phyloP scores from a whole-genome alignment of 2,888 invertebrate genomes.

The Dorcus parallelipipedus region DNA sequence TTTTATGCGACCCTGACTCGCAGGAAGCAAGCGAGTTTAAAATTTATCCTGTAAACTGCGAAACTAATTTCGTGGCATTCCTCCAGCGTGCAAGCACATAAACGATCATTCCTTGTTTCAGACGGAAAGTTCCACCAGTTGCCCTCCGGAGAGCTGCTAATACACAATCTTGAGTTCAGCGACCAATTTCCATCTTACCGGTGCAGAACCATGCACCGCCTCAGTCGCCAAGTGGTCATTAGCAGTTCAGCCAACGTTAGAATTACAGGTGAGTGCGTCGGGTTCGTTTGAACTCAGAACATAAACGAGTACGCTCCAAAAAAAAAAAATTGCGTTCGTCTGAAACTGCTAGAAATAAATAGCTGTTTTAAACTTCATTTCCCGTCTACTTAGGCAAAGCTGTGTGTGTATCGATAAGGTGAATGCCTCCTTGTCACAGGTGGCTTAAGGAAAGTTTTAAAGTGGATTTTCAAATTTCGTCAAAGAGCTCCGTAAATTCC shows the following conservation, averaged over 20 bases:
- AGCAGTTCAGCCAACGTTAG: conserved; percentile 67
- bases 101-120: conserved; percentile 42
- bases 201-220: conserved; percentile 70
- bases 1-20: too few relatives aligned
- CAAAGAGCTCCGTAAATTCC: too few relatives aligned
- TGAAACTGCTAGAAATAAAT: background rate
- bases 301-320: background rate
- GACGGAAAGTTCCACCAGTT: conserved; percentile 74
- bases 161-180: conserved; percentile 70
- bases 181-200: conserved; percentile 71
- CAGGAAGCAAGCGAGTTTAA: too few relatives aligned
- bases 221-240: conserved; percentile 68
- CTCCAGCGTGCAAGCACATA: too few relatives aligned
- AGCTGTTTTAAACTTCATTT: background rate
- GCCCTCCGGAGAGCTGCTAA: conserved; percentile 69
- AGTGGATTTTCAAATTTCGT: too few relatives aligned
- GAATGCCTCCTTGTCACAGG: too few relatives aligned
- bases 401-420: too few relatives aligned
- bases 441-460: too few relatives aligned
- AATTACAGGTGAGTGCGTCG: conserved; percentile 60
- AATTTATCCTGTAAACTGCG: too few relatives aligned
- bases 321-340: background rate
- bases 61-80: too few relatives aligned
- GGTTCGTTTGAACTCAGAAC: too few relatives aligned
- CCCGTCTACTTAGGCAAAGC: background rate